These are phyloP conservation scores for Hypomesus transpacificus DNA, from an alignment of 2,113 vertebrate genomes.

Conservation along the genomic window DNA sequence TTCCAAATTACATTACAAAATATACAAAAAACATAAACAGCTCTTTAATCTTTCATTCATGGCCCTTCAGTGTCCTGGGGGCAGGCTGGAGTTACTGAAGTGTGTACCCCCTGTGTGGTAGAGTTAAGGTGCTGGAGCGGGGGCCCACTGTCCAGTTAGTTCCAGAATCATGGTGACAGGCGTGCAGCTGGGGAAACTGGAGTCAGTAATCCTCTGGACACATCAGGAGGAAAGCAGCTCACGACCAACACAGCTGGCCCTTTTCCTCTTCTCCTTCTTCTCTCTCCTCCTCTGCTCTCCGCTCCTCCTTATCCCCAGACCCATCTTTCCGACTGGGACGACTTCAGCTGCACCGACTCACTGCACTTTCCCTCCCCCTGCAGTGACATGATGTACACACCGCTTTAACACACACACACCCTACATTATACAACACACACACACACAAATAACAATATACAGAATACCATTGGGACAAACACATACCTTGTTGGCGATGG, in stretches of 20 bases:
- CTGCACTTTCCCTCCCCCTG: slow-evolving; percentile 56
- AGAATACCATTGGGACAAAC: not conserved
- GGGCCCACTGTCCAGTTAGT: slow-evolving; percentile 18
- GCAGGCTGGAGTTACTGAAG: slow-evolving; percentile 26
- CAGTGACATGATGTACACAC: slow-evolving; percentile 30
- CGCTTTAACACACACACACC: not conserved
- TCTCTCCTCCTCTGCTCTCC: not conserved
- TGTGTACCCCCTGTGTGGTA: slow-evolving; percentile 20
- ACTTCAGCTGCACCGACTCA: slow-evolving; percentile 65
- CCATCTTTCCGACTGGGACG: slow-evolving; percentile 61
- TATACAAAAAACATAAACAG: slow-evolving; percentile 55
- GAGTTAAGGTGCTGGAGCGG: slow-evolving; percentile 21
- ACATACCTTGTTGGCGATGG: slow-evolving; percentile 86
- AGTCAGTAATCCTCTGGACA: slow-evolving; percentile 3
- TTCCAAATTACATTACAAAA: slow-evolving; percentile 60
- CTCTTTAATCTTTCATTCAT: slow-evolving; percentile 16
- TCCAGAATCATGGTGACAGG: slow-evolving; percentile 6
- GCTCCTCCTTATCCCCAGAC: slow-evolving; percentile 41
- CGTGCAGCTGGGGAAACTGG: slow-evolving; percentile 4
- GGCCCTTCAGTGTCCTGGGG: slow-evolving; percentile 22
- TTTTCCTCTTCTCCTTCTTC: slow-evolving; percentile 11
- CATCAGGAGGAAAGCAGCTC: slow-evolving; percentile 15
- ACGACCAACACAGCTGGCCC: slow-evolving; percentile 12
- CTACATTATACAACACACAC: not conserved
- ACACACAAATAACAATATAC: slow-evolving; percentile 18